Base-by-base conservation (phyloP, 1,140 invertebrate species). In the Medauroidea extradentata region DNA sequence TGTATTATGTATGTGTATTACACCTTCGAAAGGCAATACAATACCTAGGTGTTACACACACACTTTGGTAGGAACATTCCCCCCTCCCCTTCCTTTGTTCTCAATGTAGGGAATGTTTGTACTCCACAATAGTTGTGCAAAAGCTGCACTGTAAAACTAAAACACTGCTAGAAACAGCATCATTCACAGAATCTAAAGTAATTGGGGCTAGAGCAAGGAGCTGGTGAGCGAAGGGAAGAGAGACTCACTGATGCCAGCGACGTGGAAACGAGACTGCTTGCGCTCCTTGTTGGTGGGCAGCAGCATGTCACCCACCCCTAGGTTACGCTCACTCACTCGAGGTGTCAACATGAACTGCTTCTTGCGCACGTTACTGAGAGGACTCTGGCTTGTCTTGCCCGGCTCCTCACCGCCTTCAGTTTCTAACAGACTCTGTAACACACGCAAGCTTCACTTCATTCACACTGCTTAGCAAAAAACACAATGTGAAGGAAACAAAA, bases 261-360 rank as follows among this genome's bases (percentile, higher is more conserved):
- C 77, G 46, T 76, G 73, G 59, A 78, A 79, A 19, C 73, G 52
- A 29, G 49, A 65, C 11, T 66, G 60, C 1, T 78, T 57, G 25
- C 38, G 25, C 54, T 51, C 23, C 64, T 62, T 19, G 65, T 64
- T 5, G 66, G 66, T 50, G 42, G 51, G 53, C 18, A 23, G 39
- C 27, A 16, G 38, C 39, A 59, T 23, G 34, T 80, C 77, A 11
- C 73, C 67, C 23, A 80, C 73, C 38, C 80, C 80, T 23, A 88
- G 73, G 65, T 88, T 85, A 16, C 85, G 77, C 69, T 91, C 88
- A 51, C 88, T 91, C 64, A 90, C 88, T 19, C 89, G 76, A 1
- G 90, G 89, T 2, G 89, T 91, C n/a, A 92, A 70, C 25, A 87
- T 82, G 57, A 89, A 85, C 1, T 75, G 73, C 55, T 83, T 83